Evolutionary conservation across 2,888 invertebrate species (phyloP), one percentile per base, ranked within the genome.

Genomic region (Deilephila porcellus): DNA sequence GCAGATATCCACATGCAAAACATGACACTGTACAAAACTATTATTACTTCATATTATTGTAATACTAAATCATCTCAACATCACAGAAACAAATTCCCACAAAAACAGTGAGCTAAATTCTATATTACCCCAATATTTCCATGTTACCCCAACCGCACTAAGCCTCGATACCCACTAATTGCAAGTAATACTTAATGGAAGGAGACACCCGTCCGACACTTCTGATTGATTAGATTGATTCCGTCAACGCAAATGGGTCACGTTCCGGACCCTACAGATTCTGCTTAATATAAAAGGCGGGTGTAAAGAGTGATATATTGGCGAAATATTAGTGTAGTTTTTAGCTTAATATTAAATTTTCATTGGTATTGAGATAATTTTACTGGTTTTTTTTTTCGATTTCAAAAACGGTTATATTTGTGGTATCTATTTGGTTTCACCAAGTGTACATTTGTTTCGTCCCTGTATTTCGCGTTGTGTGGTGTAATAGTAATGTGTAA

Each of bases 231-330:
- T n/a, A 64, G 20, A 64, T 64, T 64, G 37, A 19, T 37, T 64
- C 64, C 20, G 34, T 64, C 64, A 64, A 20, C 37, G 64, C 64
- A 64, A 64, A 64, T 64, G 64, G 64, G 20, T 64, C 45, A 64
- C 64, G 45, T 64, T 4, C 19, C 3, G 11, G 14, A 6, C 4
- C 5, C 25, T 63, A 74, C 71, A 37, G 37, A 64, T 64, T 64
- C 20, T 20, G n/a, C 3, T 20, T 64, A 64, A 0, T 34, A 34
- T 34, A 45, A 45, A 64, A 20, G 11, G 37, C 37, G 19, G 4
- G 53, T 64, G 19, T 32, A 11, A 64, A 37, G 37, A 64, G 53
- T n/a, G 19, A 56, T 56, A 6, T 56, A n/a, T 19, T 56, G 19
- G 53, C 0, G 3, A 19, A 19, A 4, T 56, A 56, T 19, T 5